Percentiles rank a stretch among this genome's conserved stretches.
Evolutionary conservation across 2,797 vertebrate species (phyloP).

Genomic region (Cyprinella venusta): DNA sequence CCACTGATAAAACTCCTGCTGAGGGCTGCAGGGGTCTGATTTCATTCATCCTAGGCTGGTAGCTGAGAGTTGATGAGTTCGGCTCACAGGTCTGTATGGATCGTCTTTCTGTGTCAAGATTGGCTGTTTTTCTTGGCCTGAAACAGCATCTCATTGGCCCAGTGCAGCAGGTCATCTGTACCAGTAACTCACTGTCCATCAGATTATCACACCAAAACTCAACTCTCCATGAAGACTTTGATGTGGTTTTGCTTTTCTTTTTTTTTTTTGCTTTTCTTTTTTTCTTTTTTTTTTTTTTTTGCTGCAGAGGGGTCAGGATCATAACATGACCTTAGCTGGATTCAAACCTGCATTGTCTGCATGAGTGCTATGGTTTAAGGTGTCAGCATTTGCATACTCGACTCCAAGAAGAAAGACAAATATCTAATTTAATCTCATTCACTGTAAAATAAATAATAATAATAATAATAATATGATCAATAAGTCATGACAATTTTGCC

Average conservation of each 20-base stretch:
- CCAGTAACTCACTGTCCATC: slow-evolving; percentile 32
- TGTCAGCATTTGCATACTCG: not conserved
- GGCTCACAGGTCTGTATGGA: slow-evolving; percentile 39
- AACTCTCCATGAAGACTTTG: slow-evolving; percentile 14
- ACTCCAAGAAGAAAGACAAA: not conserved
- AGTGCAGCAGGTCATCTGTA: slow-evolving; percentile 41
- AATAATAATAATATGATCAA: not conserved
- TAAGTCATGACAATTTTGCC: not conserved
- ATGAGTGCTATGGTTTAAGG: not conserved
- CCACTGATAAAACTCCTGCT: slow-evolving; percentile 31
- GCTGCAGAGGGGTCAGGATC: not conserved
- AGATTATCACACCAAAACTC: slow-evolving; percentile 30
- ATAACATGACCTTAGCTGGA: not conserved
- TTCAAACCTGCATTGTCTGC: not conserved
- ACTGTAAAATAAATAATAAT: not conserved
- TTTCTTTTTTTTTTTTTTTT: slow-evolving; percentile 33
- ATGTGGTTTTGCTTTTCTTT: not conserved
- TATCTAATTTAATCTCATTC: not conserved
- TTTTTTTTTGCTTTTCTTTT: slow-evolving; percentile 12
- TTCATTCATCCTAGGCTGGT: slow-evolving; percentile 45
- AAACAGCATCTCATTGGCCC: slow-evolving; percentile 40
- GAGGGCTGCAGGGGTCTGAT: slow-evolving; percentile 47
- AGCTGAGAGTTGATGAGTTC: slow-evolving; percentile 45
- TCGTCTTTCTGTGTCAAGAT: slow-evolving; percentile 36
- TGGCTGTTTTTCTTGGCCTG: slow-evolving; percentile 52